Conservation (phyloP, 2,113 vertebrate species). For the Odobenus rosmarus region DNA sequence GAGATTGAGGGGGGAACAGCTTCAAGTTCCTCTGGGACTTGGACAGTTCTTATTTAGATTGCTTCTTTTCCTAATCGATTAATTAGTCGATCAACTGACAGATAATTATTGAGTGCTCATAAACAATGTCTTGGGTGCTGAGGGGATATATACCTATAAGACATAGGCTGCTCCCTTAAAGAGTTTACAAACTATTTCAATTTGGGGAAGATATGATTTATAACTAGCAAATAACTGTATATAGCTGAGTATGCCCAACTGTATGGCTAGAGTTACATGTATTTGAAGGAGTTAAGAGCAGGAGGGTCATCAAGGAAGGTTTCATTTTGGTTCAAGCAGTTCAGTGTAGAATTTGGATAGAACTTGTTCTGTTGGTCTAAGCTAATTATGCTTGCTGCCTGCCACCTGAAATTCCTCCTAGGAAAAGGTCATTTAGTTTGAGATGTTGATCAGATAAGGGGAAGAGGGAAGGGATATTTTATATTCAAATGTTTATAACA, state of each 20-base stretch:
- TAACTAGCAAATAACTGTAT: background rate
- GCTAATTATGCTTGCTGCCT: conserved; percentile 3
- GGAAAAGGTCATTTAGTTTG: conserved; percentile 11
- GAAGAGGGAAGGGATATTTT: background rate
- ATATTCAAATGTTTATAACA: conserved; percentile 11
- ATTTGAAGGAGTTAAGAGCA: background rate
- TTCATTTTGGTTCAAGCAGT: conserved; percentile 1
- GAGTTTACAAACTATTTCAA: conserved; percentile 27
- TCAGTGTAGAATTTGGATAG: background rate
- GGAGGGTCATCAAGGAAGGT: background rate
- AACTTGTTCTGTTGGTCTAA: background rate
- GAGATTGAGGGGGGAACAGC: background rate
- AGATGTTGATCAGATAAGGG: conserved; percentile 35
- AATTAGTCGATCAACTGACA: conserved; percentile 16
- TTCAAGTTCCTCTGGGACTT: background rate
- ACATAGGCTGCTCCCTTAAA: background rate
- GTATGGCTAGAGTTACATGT: background rate
- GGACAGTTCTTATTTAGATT: conserved; percentile 22
- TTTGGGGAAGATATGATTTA: background rate
- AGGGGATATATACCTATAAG: background rate
- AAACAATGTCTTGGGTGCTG: background rate
- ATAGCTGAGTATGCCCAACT: background rate
- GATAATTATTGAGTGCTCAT: conserved; percentile 10
- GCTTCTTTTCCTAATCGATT: conserved; percentile 31
- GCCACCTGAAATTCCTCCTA: background rate